Conservation (phyloP, 2,113 vertebrate genomes). For the Hyaena hyaena region DNA sequence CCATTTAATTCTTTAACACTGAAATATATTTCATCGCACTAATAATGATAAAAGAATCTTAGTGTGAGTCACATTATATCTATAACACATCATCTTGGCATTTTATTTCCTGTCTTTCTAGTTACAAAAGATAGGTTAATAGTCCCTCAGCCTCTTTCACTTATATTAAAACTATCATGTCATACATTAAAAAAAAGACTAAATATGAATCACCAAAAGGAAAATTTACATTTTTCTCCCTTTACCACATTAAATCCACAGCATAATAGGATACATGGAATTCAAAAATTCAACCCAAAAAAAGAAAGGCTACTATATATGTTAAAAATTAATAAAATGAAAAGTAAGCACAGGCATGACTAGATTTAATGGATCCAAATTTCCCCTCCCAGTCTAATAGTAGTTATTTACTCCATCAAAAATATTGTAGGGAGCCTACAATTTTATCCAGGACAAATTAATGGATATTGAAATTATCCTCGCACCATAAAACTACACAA, state of each 20-base stretch:
- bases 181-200: not conserved
- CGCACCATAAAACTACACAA: not conserved
- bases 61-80: not conserved
- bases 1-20: not conserved
- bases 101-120: not conserved
- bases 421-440: not conserved
- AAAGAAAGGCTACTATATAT: not conserved
- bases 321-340: not conserved
- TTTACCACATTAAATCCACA: not conserved
- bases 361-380: not conserved
- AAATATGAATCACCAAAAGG: not conserved
- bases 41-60: not conserved
- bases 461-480: not conserved
- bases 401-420: not conserved
- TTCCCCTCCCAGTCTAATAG: not conserved
- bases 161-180: not conserved
- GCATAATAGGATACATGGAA: not conserved
- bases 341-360: not conserved
- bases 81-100: not conserved
- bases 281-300: not conserved
- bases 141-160: not conserved
- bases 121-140: not conserved
- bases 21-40: not conserved
- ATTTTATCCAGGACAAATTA: not conserved
- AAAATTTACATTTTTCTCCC: not conserved